Evolutionary conservation across 30 jellyfish, hydroid and myxozoan species (phyloP).

Genomic region (Catostylus mosaicus): DNA sequence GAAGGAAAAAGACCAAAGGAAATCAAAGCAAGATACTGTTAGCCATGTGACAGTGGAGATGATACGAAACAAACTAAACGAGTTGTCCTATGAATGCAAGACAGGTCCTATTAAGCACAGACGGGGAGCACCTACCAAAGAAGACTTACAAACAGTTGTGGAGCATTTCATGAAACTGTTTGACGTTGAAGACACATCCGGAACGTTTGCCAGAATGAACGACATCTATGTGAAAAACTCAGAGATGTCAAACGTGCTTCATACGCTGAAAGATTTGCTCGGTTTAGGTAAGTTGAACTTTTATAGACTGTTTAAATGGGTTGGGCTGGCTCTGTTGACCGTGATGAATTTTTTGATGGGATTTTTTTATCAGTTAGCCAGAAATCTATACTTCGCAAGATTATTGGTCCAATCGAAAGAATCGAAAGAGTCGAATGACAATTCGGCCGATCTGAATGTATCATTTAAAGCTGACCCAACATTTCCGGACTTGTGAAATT

Average conservation of each 20-base stretch:
- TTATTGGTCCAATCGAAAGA: no score
- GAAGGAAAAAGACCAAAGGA: conserved; percentile 29
- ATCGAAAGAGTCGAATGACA: no score
- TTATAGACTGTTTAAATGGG: not conserved
- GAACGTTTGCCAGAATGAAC: conserved; percentile 85
- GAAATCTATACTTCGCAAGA: no score
- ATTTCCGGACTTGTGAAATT: no score
- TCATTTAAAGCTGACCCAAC: no score
- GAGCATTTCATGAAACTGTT: conserved; percentile 89
- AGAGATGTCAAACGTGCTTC: conserved; percentile 75
- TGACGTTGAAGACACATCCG: conserved; percentile 66
- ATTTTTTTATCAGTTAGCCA: no score
- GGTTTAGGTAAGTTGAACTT: conserved; percentile 68
- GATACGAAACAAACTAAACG: not conserved
- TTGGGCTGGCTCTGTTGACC: no score
- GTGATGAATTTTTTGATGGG: no score
- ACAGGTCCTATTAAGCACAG: conserved; percentile 73
- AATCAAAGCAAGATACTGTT: not conserved
- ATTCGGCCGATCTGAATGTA: no score
- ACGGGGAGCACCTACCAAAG: conserved; percentile 62
- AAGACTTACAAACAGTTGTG: conserved; percentile 49
- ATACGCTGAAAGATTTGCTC: conserved; percentile 66
- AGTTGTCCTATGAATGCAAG: conserved; percentile 53
- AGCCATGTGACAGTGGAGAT: conserved; percentile 10
- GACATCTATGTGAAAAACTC: conserved; percentile 70